A percentile compares a stretch with the other conserved stretches of the same genome.
Conservation (phyloP, 2,113 vertebrate genomes). For the Phaethon lepturus region DNA sequence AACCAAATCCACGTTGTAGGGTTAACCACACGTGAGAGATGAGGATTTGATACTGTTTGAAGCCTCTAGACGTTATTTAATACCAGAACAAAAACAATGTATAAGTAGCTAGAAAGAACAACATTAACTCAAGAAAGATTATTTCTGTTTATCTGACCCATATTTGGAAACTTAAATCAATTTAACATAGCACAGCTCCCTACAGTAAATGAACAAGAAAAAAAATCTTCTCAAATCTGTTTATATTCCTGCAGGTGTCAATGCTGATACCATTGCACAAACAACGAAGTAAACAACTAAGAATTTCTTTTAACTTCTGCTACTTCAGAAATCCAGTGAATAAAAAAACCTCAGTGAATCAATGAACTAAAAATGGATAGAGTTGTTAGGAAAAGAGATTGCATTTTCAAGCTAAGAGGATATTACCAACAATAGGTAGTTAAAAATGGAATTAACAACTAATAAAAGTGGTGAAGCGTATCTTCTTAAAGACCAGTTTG, state of each 20-base stretch:
- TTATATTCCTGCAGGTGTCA: constrained; percentile 30
- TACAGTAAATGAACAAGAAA: not conserved
- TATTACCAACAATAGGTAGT: constrained; percentile 64
- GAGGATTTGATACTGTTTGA: not conserved
- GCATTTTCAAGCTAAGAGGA: constrained; percentile 54
- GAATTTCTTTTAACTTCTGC: constrained; percentile 45
- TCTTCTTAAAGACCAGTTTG: constrained; percentile 37
- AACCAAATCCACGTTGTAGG: not conserved
- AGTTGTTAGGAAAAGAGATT: not conserved
- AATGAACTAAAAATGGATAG: constrained; percentile 49
- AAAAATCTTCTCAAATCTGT: constrained; percentile 30
- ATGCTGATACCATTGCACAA: constrained; percentile 3
- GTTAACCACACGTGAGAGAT: not conserved
- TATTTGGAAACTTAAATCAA: constrained; percentile 21
- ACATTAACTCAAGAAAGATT: not conserved
- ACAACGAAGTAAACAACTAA: constrained; percentile 57
- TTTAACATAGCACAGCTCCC: not conserved
- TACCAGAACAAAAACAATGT: not conserved
- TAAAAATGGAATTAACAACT: constrained; percentile 67
- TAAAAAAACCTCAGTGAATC: not conserved
- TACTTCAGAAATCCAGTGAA: constrained; percentile 41
- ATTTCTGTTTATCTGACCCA: constrained; percentile 16
- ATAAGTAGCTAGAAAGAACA: not conserved
- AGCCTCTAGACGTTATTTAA: not conserved
- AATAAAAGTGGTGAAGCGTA: constrained; percentile 51